Evolutionary conservation across 2,113 vertebrate species (phyloP).

Genomic region (Elaphurus davidianus): DNA sequence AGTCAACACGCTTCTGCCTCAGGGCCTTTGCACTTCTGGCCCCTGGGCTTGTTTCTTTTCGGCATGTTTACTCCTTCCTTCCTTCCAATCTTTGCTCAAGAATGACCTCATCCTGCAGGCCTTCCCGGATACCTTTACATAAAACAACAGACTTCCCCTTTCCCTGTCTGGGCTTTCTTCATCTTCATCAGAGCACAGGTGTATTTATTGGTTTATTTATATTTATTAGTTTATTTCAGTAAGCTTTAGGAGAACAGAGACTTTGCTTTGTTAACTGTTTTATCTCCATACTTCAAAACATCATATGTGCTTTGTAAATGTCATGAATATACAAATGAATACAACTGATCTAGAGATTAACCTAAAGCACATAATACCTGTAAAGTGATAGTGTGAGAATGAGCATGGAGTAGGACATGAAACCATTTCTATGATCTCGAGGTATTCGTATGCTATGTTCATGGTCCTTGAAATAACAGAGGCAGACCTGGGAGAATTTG

Average conservation of each 20-base stretch:
- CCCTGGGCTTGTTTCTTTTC: neutral
- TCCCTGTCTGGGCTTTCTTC: neutral
- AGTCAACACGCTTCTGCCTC: no score
- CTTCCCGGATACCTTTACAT: neutral
- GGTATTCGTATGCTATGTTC: neutral
- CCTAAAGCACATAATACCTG: neutral
- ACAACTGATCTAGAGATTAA: neutral
- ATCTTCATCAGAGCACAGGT: neutral
- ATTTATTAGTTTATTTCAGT: neutral
- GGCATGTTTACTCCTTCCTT: neutral
- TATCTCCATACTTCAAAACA: neutral
- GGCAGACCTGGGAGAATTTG: neutral
- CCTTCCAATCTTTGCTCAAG: neutral
- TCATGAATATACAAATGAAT: neutral
- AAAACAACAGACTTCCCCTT: neutral
- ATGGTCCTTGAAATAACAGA: neutral
- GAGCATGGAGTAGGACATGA: no score
- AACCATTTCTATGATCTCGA: neutral
- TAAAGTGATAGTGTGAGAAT: neutral
- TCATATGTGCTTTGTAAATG: neutral
- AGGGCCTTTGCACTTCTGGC: neutral
- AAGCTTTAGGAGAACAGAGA: neutral
- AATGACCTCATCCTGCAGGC: neutral
- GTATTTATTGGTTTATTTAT: neutral
- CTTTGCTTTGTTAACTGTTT: neutral